A percentile compares a stretch with the other conserved stretches of the same genome.
Evolutionary conservation across 2,797 vertebrate genomes (phyloP).

Genomic region (Dipus sagitta): DNA sequence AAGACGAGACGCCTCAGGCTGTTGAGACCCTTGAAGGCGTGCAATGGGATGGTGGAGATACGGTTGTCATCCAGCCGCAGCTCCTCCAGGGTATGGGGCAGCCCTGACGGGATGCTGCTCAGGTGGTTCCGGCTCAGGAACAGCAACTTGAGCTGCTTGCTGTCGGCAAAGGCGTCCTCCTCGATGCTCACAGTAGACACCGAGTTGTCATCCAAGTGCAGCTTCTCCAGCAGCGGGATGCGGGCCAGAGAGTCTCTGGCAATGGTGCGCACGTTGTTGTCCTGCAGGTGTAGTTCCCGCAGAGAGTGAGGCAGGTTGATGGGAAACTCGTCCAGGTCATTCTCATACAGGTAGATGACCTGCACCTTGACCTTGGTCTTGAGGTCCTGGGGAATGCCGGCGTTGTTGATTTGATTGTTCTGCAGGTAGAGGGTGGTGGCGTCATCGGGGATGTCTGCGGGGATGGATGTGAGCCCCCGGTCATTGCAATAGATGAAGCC

Average conservation of each 20-base stretch:
- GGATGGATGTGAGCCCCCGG: conserved; percentile 94
- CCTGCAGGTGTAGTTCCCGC: conserved; percentile 96
- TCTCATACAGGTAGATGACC: conserved; percentile 98
- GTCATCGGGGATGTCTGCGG: conserved; percentile 92
- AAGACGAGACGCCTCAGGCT: conserved; percentile 94
- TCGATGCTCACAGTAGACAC: conserved; percentile 97
- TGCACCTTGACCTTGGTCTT: conserved; percentile 90
- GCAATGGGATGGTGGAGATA: conserved; percentile 95
- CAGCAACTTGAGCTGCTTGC: conserved; percentile 91
- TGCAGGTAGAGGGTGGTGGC: conserved; percentile 97
- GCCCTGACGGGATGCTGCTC: conserved; percentile 96
- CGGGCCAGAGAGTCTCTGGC: conserved; percentile 92
- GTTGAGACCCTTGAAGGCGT: conserved; percentile 94
- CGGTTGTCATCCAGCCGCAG: conserved; percentile 96
- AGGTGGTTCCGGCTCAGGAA: conserved; percentile 97
- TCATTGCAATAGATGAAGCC: conserved; percentile 98
- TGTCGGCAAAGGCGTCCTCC: conserved; percentile 96
- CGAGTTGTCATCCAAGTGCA: conserved; percentile 97
- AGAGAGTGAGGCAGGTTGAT: conserved; percentile 93
- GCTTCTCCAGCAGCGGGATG: conserved; percentile 94
- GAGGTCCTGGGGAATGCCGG: conserved; percentile 93
- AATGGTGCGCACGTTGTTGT: conserved; percentile 96
- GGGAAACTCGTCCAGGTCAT: conserved; percentile 95
- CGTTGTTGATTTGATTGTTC: conserved; percentile 97
- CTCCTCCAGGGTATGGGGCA: conserved; percentile 96